A percentile compares a stretch with the other conserved stretches of the same genome.
Conservation (phyloP, 2,113 vertebrate species). For the Paraplagusia blochii region DNA sequence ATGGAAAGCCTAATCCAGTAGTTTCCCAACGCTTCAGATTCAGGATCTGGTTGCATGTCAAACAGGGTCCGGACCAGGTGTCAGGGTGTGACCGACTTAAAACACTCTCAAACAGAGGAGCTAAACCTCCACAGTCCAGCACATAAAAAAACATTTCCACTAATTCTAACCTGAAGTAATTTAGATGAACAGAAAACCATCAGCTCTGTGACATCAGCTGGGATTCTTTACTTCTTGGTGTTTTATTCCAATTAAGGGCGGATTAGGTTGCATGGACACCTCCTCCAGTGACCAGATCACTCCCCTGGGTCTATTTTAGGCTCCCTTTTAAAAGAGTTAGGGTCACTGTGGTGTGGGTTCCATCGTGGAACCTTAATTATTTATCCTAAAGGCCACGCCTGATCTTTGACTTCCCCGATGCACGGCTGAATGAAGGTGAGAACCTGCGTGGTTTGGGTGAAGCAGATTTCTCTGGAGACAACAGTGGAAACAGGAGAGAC, state of each 20-base stretch:
- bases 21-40: conserved; percentile 48
- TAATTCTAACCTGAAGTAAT: background rate
- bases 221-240: conserved; percentile 2
- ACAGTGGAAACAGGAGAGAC: background rate
- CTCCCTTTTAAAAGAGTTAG: conserved; percentile 29
- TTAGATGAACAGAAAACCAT: conserved; percentile 8
- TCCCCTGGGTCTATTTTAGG: conserved; percentile 37
- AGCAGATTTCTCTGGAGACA: conserved; percentile 1
- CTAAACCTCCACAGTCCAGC: background rate
- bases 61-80: conserved; percentile 45
- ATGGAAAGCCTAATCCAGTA: conserved; percentile 57
- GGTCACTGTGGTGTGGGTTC: conserved; percentile 65
- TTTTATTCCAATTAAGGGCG: conserved; percentile 18
- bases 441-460: background rate
- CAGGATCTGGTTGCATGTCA: conserved; percentile 61
- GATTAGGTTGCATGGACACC: conserved; percentile 38
- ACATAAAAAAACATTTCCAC: background rate
- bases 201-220: conserved; percentile 14
- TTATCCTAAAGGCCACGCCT: conserved; percentile 58
- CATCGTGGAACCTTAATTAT: conserved; percentile 65
- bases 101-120: conserved; percentile 8
- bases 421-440: conserved; percentile 18
- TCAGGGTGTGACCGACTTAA: conserved; percentile 43
- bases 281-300: conserved; percentile 28
- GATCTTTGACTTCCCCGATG: conserved; percentile 48